Percentiles rank a stretch among this genome's conserved stretches.
Conservation (phyloP, 2,888 invertebrate genomes). For the Phytoseiulus persimilis region DNA sequence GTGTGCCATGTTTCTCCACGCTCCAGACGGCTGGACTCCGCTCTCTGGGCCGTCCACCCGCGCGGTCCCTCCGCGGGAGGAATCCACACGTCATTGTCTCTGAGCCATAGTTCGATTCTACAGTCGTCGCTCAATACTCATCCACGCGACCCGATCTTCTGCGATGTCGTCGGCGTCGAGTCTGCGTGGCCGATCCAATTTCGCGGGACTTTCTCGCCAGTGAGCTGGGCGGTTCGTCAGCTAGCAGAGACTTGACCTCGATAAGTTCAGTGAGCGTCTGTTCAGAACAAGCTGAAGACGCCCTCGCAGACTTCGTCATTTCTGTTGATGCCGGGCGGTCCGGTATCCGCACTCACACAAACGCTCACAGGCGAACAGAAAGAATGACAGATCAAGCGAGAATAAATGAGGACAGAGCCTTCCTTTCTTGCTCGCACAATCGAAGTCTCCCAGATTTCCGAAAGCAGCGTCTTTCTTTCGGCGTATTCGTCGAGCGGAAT, state of each 20-base stretch:
- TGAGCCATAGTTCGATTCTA: too few species aligned
- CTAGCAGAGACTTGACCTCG: background rate
- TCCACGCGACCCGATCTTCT: too few species aligned
- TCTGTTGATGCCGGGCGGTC: background rate
- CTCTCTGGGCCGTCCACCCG: too few species aligned
- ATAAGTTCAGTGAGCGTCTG: background rate
- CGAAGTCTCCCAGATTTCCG: background rate
- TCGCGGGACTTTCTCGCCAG: background rate
- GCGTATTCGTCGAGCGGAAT: background rate
- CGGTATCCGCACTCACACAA: background rate
- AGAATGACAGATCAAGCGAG: background rate
- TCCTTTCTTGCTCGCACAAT: background rate
- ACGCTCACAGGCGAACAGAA: background rate
- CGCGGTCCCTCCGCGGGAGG: too few species aligned
- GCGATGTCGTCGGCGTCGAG: background rate
- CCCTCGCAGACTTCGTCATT: background rate
- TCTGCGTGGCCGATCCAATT: background rate
- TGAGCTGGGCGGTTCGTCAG: background rate
- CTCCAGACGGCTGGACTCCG: too few species aligned
- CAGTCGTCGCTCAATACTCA: too few species aligned
- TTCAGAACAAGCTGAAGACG: background rate
- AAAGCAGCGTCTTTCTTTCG: background rate
- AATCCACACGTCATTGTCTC: too few species aligned
- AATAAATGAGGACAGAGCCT: background rate
- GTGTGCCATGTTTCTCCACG: too few species aligned